A percentile compares a stretch with the other conserved stretches of the same genome.
Evolutionary conservation across 1,140 invertebrate species (phyloP).

Genomic region (Sipha flava): DNA sequence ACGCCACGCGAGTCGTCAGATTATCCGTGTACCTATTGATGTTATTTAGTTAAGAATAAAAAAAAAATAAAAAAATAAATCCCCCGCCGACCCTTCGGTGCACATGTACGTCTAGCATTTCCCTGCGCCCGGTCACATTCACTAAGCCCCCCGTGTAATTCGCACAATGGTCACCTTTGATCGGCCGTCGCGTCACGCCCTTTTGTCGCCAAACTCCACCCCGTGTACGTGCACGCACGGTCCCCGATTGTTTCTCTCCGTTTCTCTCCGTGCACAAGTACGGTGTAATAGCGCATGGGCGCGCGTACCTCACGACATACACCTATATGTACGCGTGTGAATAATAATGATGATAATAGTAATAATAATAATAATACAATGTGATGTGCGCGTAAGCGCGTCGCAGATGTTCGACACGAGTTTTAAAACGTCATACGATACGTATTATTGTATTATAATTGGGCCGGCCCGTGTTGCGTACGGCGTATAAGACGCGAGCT

Average conservation of each 20-base stretch:
- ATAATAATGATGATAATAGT: too few species aligned
- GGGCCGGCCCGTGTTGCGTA: not conserved
- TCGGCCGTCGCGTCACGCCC: constrained; percentile 22
- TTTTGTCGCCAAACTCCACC: constrained; percentile 27
- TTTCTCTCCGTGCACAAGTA: not conserved
- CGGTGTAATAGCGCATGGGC: not conserved
- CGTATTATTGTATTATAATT: not conserved
- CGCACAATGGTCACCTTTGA: constrained; percentile 27
- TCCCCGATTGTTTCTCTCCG: not conserved
- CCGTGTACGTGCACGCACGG: not conserved
- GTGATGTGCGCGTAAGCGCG: not conserved
- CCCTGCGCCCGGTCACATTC: too few species aligned
- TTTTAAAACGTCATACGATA: constrained; percentile 25
- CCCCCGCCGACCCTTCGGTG: not conserved
- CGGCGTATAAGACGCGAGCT: too few species aligned
- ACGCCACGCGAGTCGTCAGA: not conserved
- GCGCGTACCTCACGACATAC: not conserved
- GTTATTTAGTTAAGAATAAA: not conserved
- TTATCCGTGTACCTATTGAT: constrained; percentile 23
- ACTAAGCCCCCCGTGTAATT: constrained; percentile 19
- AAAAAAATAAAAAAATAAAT: not conserved
- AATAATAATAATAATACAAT: too few species aligned
- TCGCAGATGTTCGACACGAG: constrained; percentile 27
- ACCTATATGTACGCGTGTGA: too few species aligned
- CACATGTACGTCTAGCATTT: not conserved